Conservation (phyloP, 2,888 invertebrate species). For the Drosophila sordidula region DNA sequence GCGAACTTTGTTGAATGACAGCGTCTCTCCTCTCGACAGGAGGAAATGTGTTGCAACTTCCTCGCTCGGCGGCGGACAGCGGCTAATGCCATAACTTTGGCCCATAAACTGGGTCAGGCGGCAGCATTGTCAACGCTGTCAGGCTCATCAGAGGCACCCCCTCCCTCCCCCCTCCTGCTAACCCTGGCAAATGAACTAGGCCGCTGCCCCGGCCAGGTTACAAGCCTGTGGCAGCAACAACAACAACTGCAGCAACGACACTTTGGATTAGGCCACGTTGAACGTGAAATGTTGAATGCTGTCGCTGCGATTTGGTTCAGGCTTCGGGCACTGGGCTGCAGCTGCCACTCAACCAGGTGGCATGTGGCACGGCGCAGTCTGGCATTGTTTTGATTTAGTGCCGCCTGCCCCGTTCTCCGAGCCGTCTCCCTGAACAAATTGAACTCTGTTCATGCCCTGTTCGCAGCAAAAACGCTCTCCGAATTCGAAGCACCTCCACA, state of each 20-base stretch:
- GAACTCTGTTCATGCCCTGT: conserved; percentile 7
- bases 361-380: conserved; percentile 11
- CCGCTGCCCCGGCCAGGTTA: conserved; percentile 11
- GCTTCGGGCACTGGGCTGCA: conserved; percentile 20
- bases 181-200: too few relatives aligned
- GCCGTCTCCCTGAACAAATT: conserved; percentile 10
- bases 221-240: conserved; percentile 28
- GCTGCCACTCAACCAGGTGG: conserved; percentile 24
- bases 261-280: conserved; percentile 52
- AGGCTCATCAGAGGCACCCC: conserved; percentile 29
- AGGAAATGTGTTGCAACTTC: conserved; percentile 32
- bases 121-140: conserved; percentile 55
- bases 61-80: conserved; percentile 14
- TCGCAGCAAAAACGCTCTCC: background rate
- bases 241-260: conserved; percentile 29
- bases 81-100: conserved; percentile 37
- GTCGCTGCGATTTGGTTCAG: conserved; percentile 48
- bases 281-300: conserved; percentile 50
- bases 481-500: background rate
- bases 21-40: conserved; percentile 1
- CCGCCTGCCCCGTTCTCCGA: background rate
- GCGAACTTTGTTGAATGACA: conserved; percentile 12
- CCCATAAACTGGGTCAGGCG: conserved; percentile 51
- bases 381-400: conserved; percentile 44
- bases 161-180: background rate